Percentiles rank a stretch among this genome's conserved stretches.
These are phyloP conservation scores for Ptychodera flava DNA, from an alignment of 35 echinoderm and acorn worm species.

Conservation along the genomic window DNA sequence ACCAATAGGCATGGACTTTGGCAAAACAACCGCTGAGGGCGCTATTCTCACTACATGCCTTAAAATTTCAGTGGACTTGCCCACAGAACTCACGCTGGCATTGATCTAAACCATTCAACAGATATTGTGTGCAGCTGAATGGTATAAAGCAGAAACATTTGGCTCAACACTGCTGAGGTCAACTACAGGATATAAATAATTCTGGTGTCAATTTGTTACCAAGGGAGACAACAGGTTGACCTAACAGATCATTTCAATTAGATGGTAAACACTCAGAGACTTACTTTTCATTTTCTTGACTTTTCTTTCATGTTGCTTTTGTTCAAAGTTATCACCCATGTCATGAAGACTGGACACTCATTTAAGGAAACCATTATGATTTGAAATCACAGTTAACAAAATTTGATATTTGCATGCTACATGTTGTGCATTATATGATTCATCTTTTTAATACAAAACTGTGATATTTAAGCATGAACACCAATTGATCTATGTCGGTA, in stretches of 20 bases:
- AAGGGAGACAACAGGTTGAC: too few relatives aligned
- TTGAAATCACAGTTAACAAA: neutral
- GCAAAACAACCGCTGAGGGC: too few relatives aligned
- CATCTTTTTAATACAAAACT: neutral
- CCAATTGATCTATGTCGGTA: neutral
- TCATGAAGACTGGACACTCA: conserved; percentile 49
- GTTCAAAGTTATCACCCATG: conserved; percentile 45
- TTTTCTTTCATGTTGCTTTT: conserved; percentile 46
- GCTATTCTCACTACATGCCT: too few relatives aligned
- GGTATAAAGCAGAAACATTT: too few relatives aligned
- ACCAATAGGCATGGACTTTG: too few relatives aligned
- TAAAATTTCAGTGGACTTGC: too few relatives aligned
- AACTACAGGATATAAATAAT: neutral
- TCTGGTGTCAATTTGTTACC: neutral
- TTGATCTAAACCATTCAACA: too few relatives aligned
- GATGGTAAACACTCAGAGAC: neutral
- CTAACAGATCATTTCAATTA: neutral
- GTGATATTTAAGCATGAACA: neutral
- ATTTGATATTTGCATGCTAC: neutral
- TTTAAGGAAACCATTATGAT: neutral
- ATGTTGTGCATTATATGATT: neutral
- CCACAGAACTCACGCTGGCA: too few relatives aligned
- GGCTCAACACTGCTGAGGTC: neutral
- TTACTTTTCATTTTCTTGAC: conserved; percentile 62
- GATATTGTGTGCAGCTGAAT: too few relatives aligned